These are phyloP conservation scores for Chrysolina haemoptera DNA, from an alignment of 2,888 invertebrate genomes.

Conservation along the genomic window DNA sequence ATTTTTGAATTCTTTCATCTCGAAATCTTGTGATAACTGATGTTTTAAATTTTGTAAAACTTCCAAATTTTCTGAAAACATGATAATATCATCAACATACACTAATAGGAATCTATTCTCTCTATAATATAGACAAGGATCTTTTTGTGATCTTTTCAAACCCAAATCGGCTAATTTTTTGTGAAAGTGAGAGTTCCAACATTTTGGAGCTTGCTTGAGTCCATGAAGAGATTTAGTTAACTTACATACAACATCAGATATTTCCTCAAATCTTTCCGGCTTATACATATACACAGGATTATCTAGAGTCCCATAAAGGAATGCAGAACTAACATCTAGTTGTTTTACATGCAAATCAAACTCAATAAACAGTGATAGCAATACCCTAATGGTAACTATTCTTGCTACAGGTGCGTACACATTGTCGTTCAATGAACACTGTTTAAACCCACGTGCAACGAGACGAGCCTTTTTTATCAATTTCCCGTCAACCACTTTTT, in stretches of 20 bases:
- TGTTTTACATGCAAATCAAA: constrained; percentile 16
- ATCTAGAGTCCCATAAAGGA: constrained; percentile 36
- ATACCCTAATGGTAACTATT: background rate
- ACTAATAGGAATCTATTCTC: too few species aligned
- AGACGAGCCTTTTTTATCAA: background rate
- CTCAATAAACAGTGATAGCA: background rate
- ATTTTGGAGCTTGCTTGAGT: constrained; percentile 37
- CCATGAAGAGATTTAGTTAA: constrained; percentile 34
- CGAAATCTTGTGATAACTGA: too few species aligned
- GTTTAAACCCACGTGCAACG: background rate
- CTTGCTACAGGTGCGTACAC: background rate
- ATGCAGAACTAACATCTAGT: constrained; percentile 42
- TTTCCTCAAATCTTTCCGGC: constrained; percentile 23
- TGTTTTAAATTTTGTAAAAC: too few species aligned
- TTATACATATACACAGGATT: constrained; percentile 36
- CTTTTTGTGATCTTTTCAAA: constrained; percentile 26
- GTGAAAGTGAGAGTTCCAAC: constrained; percentile 30
- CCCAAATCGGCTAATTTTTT: constrained; percentile 12
- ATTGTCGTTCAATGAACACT: background rate
- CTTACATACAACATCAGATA: constrained; percentile 29
- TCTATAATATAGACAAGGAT: constrained; percentile 31
- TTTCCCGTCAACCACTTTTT: too few species aligned
- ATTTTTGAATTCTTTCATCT: too few species aligned
- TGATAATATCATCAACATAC: too few species aligned
- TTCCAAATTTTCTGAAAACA: too few species aligned